Evolutionary conservation across 2,797 vertebrate genomes (phyloP), one percentile per base, ranked within the genome.

Genomic region (Hemibagrus guttatus): DNA sequence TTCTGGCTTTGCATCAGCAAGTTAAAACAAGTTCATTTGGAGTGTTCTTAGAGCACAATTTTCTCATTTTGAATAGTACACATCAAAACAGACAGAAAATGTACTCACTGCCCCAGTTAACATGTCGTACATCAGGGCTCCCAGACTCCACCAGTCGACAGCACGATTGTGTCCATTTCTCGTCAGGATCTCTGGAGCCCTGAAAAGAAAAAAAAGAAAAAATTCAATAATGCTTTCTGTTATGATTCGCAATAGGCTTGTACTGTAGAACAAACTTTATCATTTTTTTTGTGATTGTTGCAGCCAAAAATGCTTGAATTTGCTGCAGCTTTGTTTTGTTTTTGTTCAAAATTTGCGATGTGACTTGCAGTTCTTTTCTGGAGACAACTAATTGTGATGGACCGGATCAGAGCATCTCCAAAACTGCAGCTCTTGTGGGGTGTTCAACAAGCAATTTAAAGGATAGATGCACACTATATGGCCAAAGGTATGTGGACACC

Each of bases 121-220:
- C 98, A 99, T 99, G 96, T 99, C 98, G 92, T 99, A 99, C 98
- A 99, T 99, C 94, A 99, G 95, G 88, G 98, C 98, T 85, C 98
- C 98, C 94, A 99, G 95, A 96, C 98, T 99, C 98, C 98, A 99
- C 98, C 98, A 99, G 94, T 99, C 98, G 91, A 99, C 98, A 1
- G 98, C 98, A 92, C 98, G 95, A 93, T 99, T 99, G 94, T 99
- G 98, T 88, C 98, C 98, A 19, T 98, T 99, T 93, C 98, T 96
- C 97, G 98, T 99, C 92, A 99, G 91, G 93, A 99, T 99, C 95
- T 99, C 98, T 84, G 98, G 98, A 61, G 98, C 98, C 98, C 98
- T 99, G 90, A 52, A 23, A 72, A 42, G 56, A 86, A 16, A 49
- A 26, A 58, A 52, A 23, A 72, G 52, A 63, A 86, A 16, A 49